Evolutionary conservation across 2,888 invertebrate species (phyloP), one percentile per base, ranked within the genome.

Genomic region (Elegia similella): DNA sequence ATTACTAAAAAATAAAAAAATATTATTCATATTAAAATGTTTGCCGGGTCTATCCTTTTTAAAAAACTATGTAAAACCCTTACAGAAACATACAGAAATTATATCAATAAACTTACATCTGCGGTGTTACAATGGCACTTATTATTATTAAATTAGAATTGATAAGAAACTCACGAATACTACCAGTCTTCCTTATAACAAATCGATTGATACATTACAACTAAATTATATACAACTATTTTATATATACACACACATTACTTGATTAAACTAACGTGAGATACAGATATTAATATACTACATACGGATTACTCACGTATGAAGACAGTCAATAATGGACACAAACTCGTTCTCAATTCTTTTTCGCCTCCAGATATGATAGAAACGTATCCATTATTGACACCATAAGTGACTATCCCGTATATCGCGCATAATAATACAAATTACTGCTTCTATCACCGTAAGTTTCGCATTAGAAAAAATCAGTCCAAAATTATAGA

Each of bases 401-500:
- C 23, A 23, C 23, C 23, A 23, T 23, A 23, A 23, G 23, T 23
- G 23, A 23, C 23, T 23, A 3, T 3, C 23, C 23, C 23, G 23
- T 23, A 23, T 23, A 23, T 23, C 23, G 23, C 23, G 5, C 5
- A 23, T 23, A 23, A 23, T 23, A 23, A 23, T 23, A 32, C 16
- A 30, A 30, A 29, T 38, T 38, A 43, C 29, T 32, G 42, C 30
- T 32, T 50, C 57, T 56, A 32, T 15, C 48, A 55, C 23, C 54
- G 10, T 17, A 34, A 38, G 23, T 47, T 55, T 32, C 8, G 16
- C 46, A 46, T 32, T 16, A 55, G 34, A 34, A 47, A 55, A 55
- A 83, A 82, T 88, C 87, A 88, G 87, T 88, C 86, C 52, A 77
- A 80, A 77, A 73, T 65, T 65, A 67, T 73, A 76, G 75, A 76